Base-by-base conservation (phyloP, 2,888 invertebrate species). In the Coelopa pilipes region DNA sequence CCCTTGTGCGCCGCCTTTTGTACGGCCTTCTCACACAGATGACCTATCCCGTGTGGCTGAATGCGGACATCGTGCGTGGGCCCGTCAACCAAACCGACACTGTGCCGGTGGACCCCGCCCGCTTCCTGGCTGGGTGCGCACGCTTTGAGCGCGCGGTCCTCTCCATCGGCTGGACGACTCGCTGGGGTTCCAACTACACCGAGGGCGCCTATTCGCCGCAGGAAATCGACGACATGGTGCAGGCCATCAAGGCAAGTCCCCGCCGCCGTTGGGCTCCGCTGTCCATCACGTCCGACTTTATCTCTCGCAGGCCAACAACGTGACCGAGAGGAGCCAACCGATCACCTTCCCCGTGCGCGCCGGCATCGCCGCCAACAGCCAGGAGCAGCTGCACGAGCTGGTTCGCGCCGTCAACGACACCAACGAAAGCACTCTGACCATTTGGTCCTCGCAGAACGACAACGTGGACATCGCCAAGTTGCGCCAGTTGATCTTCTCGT, bases 91-190 rank as follows among this genome's bases (percentile, higher is more conserved):
- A 90, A 11, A 89, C 88, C 3, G 82, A 85, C 15, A 83, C 88
- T 0, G 85, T 82, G 60, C 93, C 94, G 0, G 92, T 96, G 0
- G 90, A 93, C 82, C 81, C 86, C 1, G 76, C 77, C 10, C 78
- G 80, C 10, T 97, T 97, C 87, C 87, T 96, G 45, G 81, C 85
- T 0, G 88, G 90, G 3, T 90, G 90, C 0, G 87, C 89, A 67
- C 86, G 89, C 57, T 92, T 93, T 77, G 90, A 91, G 0, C 88
- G 91, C 19, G 90, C 92, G 0, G 91, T 92, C 0, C 88, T 96
- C 1, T 96, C 96, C 11, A 88, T 95, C 9, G 96, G 95, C 0
- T 96, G 96, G 96, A 96, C 94, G 21, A 96, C 96, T 1, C 89
- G 88, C 76, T 92, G 90, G 84, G 89, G 90, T 4, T 87, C 87